Conservation (phyloP, 2,888 invertebrate species). For the Tortrix viridana region DNA sequence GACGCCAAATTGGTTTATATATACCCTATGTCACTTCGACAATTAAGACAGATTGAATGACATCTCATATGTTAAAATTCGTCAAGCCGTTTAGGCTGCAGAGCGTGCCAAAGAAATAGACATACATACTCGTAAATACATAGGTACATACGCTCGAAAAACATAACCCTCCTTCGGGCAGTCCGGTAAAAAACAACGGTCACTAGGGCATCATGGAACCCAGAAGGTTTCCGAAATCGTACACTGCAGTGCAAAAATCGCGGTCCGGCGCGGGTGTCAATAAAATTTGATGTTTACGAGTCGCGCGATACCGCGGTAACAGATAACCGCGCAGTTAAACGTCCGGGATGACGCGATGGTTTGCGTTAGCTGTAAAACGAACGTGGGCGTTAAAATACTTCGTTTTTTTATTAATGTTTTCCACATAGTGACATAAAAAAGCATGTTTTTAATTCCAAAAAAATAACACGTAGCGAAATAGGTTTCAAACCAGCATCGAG, state of each 20-base stretch:
- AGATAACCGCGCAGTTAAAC: constrained; percentile 61
- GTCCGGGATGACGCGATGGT: constrained; percentile 49
- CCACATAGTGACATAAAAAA: too few relatives aligned
- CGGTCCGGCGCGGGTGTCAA: constrained; percentile 62
- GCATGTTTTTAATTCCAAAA: too few relatives aligned
- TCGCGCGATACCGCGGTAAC: constrained; percentile 60
- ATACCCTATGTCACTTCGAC: too few relatives aligned
- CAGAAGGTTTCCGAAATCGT: constrained; percentile 25
- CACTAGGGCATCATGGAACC: not conserved
- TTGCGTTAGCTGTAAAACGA: not conserved
- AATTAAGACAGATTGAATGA: too few relatives aligned
- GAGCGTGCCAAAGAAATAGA: too few relatives aligned
- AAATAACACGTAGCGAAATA: not conserved
- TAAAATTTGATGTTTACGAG: constrained; percentile 77
- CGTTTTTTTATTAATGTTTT: not conserved
- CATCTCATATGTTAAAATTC: too few relatives aligned
- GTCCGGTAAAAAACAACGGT: too few relatives aligned
- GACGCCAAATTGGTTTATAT: too few relatives aligned
- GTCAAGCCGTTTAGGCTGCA: too few relatives aligned
- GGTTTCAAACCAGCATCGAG: not conserved
- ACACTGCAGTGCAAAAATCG: constrained; percentile 61
- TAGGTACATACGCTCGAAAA: too few relatives aligned
- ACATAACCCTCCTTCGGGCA: too few relatives aligned
- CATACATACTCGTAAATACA: too few relatives aligned
- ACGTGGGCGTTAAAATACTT: not conserved